Evolutionary conservation across 1,140 invertebrate genomes (phyloP).

Genomic region (Cydia splendana): DNA sequence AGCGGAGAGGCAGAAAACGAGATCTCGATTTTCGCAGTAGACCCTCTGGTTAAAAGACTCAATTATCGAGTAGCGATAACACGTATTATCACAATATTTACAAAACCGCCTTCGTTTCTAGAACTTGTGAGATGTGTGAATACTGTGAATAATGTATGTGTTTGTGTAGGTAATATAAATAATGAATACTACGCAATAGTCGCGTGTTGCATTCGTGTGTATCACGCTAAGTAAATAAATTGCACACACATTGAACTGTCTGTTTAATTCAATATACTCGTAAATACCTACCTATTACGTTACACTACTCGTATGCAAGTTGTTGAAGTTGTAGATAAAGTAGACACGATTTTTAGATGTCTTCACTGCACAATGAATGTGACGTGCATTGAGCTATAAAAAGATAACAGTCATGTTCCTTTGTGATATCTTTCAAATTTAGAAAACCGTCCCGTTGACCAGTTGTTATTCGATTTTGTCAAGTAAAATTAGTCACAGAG

Average conservation of each 20-base stretch:
- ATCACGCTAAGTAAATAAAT: not conserved
- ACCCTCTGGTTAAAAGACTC: not conserved
- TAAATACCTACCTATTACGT: not conserved
- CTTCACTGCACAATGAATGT: too few species aligned
- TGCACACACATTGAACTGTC: not conserved
- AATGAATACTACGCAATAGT: not conserved
- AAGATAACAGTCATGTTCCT: too few species aligned
- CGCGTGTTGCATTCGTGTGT: not conserved
- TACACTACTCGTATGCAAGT: not conserved
- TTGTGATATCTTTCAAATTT: too few species aligned
- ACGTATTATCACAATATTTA: not conserved
- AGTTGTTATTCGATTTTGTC: too few species aligned
- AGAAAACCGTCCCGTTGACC: too few species aligned
- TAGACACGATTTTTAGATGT: too few species aligned
- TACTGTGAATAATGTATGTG: not conserved
- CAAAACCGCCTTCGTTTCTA: not conserved
- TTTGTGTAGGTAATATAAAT: not conserved
- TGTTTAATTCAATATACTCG: not conserved
- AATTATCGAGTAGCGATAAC: not conserved
- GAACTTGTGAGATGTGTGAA: not conserved
- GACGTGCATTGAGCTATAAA: too few species aligned
- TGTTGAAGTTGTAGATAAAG: not conserved
- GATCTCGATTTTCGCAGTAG: not conserved
- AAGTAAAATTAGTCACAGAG: too few species aligned
- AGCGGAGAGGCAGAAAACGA: too few species aligned